phyloP scores from a whole-genome alignment of 2,888 invertebrate genomes.

The Cistogaster globosa region DNA sequence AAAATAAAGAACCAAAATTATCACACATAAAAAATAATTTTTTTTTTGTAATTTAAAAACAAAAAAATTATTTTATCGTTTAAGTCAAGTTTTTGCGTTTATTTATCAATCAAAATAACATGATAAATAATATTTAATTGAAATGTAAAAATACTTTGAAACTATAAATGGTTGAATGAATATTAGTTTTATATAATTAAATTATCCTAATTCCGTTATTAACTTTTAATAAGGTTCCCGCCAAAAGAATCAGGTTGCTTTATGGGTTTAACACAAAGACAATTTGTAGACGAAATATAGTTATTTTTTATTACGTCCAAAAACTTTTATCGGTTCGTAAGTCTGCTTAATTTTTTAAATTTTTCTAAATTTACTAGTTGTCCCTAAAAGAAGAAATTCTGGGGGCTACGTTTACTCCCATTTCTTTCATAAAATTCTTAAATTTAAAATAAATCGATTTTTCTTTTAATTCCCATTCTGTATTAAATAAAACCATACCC shows the following conservation, averaged over 20 bases:
- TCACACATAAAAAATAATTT: conserved; percentile 54
- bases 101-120: conserved; percentile 32
- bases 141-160: conserved; percentile 38
- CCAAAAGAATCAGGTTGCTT: conserved; percentile 8
- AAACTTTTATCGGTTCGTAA: too few species aligned
- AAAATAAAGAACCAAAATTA: conserved; percentile 70
- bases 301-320: too few species aligned
- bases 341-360: too few species aligned
- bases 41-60: conserved; percentile 37
- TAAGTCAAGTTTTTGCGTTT: conserved; percentile 38
- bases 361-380: too few species aligned
- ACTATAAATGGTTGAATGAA: conserved; percentile 46
- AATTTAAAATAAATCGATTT: too few species aligned
- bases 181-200: conserved; percentile 10
- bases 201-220: conserved; percentile 33
- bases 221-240: neutral
- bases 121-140: conserved; percentile 30
- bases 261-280: too few species aligned
- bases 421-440: too few species aligned
- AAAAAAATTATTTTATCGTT: conserved; percentile 49
- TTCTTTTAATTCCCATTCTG: too few species aligned
- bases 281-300: too few species aligned
- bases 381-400: too few species aligned
- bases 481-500: too few species aligned
- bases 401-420: too few species aligned